Evolutionary conservation across 2,113 vertebrate genomes (phyloP).

Genomic region (Merops nubicus): DNA sequence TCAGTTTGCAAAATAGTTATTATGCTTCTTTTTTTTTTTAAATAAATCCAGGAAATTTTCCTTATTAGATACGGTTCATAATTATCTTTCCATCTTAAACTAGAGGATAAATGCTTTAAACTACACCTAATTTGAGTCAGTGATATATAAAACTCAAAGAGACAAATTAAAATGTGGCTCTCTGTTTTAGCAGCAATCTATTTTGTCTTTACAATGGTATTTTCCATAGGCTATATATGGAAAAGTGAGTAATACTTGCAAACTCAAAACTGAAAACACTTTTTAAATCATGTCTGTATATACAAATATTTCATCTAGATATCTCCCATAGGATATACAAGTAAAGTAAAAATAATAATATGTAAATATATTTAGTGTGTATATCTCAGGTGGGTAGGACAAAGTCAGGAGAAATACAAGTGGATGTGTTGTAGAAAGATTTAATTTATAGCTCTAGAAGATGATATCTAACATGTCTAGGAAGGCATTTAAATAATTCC

Average conservation of each 20-base stretch:
- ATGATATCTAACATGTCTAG: background rate
- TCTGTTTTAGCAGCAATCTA: background rate
- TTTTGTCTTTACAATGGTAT: background rate
- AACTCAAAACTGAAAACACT: background rate
- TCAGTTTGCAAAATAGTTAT: background rate
- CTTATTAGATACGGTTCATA: background rate
- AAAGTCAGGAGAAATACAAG: background rate
- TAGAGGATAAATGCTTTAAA: background rate
- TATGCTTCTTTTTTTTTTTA: background rate
- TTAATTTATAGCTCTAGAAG: background rate
- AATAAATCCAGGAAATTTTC: background rate
- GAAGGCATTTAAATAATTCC: background rate
- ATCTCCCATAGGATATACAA: background rate
- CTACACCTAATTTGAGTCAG: background rate
- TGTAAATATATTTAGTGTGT: background rate
- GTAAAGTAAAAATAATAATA: background rate
- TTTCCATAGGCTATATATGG: background rate
- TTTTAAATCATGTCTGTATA: background rate
- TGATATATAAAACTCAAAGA: background rate
- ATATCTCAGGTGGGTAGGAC: background rate
- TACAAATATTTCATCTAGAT: background rate
- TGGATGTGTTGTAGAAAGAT: background rate
- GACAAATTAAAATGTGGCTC: background rate
- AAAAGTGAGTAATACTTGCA: background rate
- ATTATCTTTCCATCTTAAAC: background rate